Conservation (phyloP, 2,113 vertebrate species). For the Psephotus haematonotus region DNA sequence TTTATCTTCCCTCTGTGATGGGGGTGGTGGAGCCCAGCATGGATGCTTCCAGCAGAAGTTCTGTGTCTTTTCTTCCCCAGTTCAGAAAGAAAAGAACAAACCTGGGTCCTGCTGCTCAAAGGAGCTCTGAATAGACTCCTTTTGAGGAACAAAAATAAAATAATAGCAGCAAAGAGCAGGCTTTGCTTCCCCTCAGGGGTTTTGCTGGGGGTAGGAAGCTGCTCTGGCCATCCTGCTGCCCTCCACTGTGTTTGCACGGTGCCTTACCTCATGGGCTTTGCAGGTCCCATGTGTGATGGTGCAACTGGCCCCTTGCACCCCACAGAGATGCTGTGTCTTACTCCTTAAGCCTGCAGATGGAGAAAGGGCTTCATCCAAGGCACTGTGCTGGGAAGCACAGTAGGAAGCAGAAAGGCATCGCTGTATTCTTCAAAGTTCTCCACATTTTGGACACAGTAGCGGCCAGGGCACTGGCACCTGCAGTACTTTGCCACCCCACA, state of each 20-base stretch:
- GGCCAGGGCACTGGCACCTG: neutral
- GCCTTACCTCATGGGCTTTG: neutral
- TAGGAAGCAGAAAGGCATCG: neutral
- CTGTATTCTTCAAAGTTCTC: neutral
- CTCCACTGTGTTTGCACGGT: neutral
- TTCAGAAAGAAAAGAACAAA: constrained; percentile 52
- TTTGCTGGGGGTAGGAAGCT: neutral
- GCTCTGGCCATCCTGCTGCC: neutral
- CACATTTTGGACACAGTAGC: neutral
- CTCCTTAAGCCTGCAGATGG: neutral
- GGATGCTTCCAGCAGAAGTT: constrained; percentile 48
- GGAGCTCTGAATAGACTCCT: constrained; percentile 58
- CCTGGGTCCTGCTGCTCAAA: constrained; percentile 19
- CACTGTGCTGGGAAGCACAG: neutral
- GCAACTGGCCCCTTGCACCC: neutral
- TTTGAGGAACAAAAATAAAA: constrained; percentile 19
- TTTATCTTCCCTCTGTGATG: neutral
- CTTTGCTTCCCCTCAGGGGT: neutral
- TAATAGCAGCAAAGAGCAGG: constrained; percentile 6
- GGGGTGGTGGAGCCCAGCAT: rapidly evolving
- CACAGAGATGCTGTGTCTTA: neutral
- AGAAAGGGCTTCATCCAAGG: neutral
- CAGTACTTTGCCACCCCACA: neutral
- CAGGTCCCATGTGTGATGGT: rapidly evolving
- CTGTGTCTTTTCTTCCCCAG: constrained; percentile 45